Evolutionary conservation across 2,113 vertebrate genomes (phyloP).

Genomic region (Alectura lathami): DNA sequence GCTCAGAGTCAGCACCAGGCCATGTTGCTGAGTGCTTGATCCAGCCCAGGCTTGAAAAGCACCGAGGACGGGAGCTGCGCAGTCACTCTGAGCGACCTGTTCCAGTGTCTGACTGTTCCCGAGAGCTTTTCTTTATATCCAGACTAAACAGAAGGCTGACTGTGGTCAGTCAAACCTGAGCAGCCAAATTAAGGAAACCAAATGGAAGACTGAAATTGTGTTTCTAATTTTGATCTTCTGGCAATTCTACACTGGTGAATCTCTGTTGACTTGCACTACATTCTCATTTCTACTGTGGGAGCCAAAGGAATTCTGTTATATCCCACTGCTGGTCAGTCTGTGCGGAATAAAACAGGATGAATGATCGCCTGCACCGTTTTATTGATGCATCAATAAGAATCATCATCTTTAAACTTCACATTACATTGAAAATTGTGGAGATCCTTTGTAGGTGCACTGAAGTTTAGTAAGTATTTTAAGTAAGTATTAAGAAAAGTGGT

Average conservation of each 20-base stretch:
- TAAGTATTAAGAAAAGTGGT: not conserved
- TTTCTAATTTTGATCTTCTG: not conserved
- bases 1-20: not conserved
- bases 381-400: not conserved
- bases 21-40: not conserved
- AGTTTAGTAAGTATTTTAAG: not conserved
- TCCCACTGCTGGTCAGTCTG: rapidly evolving
- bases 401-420: not conserved
- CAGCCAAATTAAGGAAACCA: not conserved
- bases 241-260: not conserved
- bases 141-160: not conserved
- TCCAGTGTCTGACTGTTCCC: not conserved
- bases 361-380: not conserved
- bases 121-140: not conserved
- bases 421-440: not conserved
- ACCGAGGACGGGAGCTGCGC: not conserved
- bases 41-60: not conserved
- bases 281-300: not conserved
- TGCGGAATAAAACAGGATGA: not conserved
- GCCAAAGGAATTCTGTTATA: not conserved
- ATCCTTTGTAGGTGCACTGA: not conserved
- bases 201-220: not conserved
- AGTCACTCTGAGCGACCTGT: not conserved
- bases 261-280: not conserved
- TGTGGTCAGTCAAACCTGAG: not conserved